Percentiles rank a stretch among this genome's conserved stretches.
Evolutionary conservation across 2,888 invertebrate species (phyloP).

Genomic region (Belgica antarctica): DNA sequence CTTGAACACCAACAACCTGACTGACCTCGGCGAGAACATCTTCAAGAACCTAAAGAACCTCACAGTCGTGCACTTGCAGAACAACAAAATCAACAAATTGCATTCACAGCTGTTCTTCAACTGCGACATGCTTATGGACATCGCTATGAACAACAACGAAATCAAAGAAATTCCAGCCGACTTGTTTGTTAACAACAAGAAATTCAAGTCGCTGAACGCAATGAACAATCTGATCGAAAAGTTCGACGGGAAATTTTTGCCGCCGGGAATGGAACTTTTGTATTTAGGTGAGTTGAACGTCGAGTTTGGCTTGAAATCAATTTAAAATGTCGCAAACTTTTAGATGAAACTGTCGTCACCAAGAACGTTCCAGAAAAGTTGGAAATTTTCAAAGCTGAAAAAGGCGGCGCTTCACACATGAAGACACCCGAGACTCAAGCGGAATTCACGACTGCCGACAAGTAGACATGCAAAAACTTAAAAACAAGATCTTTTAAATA

Average conservation of each 20-base stretch:
- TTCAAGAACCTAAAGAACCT: background rate
- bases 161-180: background rate
- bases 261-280: background rate
- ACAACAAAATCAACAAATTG: background rate
- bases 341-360: background rate
- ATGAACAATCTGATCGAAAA: background rate
- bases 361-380: background rate
- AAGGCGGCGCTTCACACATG: background rate
- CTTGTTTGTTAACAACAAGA: background rate
- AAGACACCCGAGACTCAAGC: background rate
- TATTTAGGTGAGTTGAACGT: background rate
- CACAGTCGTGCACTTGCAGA: background rate
- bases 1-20: background rate
- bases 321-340: background rate
- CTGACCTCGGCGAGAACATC: background rate
- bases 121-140: background rate
- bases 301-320: no score
- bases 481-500: no score
- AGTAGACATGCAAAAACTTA: background rate
- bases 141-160: background rate
- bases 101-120: background rate
- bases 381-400: background rate
- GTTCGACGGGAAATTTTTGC: background rate
- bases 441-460: constrained; percentile 5
- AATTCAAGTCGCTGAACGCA: background rate